phyloP scores from a whole-genome alignment of 30 jellyfish, hydroid and myxozoan species.

The Haliclystus octoradiatus region DNA sequence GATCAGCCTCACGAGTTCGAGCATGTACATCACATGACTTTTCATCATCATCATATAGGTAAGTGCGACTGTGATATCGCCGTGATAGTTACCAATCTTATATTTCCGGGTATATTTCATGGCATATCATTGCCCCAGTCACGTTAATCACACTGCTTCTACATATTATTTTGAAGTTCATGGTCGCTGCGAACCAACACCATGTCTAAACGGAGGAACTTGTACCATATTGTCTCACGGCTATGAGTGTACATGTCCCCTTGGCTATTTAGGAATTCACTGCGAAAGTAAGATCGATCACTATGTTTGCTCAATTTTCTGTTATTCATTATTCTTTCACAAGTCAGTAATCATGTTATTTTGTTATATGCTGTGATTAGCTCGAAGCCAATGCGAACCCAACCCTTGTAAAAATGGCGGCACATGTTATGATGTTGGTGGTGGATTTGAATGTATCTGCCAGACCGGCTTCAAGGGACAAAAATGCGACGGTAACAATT shows the following conservation, averaged over 20 bases:
- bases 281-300: conserved; percentile 74
- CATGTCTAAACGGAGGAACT: conserved; percentile 95
- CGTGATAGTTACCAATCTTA: too few relatives aligned
- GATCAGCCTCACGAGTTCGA: conserved; percentile 60
- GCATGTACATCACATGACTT: conserved; percentile 72
- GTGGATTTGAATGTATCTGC: conserved; percentile 93
- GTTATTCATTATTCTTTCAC: too few relatives aligned
- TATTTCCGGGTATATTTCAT: too few relatives aligned
- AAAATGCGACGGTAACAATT: conserved; percentile 77
- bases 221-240: conserved; percentile 94
- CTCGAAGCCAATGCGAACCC: conserved; percentile 99
- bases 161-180: conserved; percentile 46
- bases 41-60: conserved; percentile 38
- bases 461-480: conserved; percentile 94
- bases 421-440: conserved; percentile 97
- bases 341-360: too few relatives aligned
- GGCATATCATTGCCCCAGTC: too few relatives aligned
- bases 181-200: conserved; percentile 97
- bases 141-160: too few relatives aligned
- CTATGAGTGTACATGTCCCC: conserved; percentile 97
- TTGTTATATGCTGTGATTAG: conserved; percentile 26
- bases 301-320: too few relatives aligned
- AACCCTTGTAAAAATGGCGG: conserved; percentile 96
- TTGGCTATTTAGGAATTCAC: conserved; percentile 94
- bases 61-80: too few relatives aligned